A percentile compares a stretch with the other conserved stretches of the same genome.
These are phyloP conservation scores for Lutjanus campechanus DNA, from an alignment of 2,797 vertebrate genomes.

Conservation along the genomic window DNA sequence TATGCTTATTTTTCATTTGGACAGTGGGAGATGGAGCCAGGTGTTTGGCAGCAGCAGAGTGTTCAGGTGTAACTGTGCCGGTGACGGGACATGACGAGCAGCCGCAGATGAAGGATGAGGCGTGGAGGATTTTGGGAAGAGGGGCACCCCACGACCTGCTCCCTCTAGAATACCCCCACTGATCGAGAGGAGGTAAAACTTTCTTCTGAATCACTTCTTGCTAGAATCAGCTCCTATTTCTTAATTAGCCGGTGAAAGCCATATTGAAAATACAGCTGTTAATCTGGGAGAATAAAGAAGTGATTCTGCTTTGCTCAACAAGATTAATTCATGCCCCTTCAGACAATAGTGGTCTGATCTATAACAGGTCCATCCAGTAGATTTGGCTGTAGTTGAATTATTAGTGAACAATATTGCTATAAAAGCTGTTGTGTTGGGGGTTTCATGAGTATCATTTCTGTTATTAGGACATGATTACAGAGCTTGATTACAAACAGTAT, in stretches of 20 bases:
- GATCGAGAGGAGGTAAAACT: constrained; percentile 87
- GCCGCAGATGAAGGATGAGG: constrained; percentile 99
- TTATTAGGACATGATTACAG: constrained; percentile 39
- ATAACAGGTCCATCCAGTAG: constrained; percentile 60
- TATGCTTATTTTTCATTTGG: constrained; percentile 99
- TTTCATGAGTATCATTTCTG: constrained; percentile 26
- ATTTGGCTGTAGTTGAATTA: constrained; percentile 40
- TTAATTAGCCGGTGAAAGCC: constrained; percentile 84
- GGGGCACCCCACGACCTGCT: constrained; percentile 92
- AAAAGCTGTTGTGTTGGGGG: constrained; percentile 36
- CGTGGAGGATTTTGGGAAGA: constrained; percentile 95
- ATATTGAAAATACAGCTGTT: constrained; percentile 86
- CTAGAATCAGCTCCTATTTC: constrained; percentile 82
- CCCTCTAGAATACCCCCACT: constrained; percentile 91
- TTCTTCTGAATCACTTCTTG: constrained; percentile 80
- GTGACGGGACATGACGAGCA: constrained; percentile 98
- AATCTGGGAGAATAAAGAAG: constrained; percentile 59
- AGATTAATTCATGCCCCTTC: constrained; percentile 75
- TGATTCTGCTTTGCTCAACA: constrained; percentile 78
- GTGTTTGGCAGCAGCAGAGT: constrained; percentile 99
- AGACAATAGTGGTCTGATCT: constrained; percentile 65
- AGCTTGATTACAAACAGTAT: constrained; percentile 35
- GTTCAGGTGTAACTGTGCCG: constrained; percentile 99
- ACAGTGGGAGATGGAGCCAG: constrained; percentile 99
- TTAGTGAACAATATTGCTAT: constrained; percentile 25